Evolutionary conservation across 2,888 invertebrate genomes (phyloP), one percentile per base, ranked within the genome.

Genomic region (Vandiemenella viatica): DNA sequence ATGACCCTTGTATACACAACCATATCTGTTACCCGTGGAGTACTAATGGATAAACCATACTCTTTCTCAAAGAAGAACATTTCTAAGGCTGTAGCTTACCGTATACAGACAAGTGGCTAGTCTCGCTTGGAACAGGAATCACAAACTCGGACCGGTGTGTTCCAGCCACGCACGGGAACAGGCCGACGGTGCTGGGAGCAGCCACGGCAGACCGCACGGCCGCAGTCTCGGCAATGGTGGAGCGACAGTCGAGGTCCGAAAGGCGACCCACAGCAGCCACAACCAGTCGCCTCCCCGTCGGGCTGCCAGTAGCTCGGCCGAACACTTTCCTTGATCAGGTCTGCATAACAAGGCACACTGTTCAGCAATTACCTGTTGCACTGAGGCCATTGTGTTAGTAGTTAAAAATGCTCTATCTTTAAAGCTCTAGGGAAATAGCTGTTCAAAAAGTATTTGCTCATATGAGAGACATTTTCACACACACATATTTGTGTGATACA

Each of bases 291-390:
- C 58, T 83, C 77, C 5, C 71, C 71, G 63, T 88, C 87, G 1
- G 86, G 83, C 23, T 79, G 75, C 88, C 88, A 88, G 63, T 88
- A 88, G 0, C 75, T 66, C 1, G 87, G 87, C 37, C 85, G 69
- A 5, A 79, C 83, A 4, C 79, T 73, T 55, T 83, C 83, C 63
- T 85, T 86, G 43, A 88, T 78, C 42, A 80, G 64, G 45, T 71
- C 77, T 76, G 52, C 5, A 59, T 58, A 37, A 37, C 48, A 49
- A 43, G 45, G 26, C 15, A 45, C n/a, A n/a, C n/a, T 22, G 19
- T 13, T 16, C 2, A 22, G n/a, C 16, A 5, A 26, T 13, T 3
- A n/a, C n/a, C n/a, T n/a, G n/a, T n/a, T n/a, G n/a, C n/a, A n/a
- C n/a, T n/a, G n/a, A n/a, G n/a, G n/a, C n/a, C n/a, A n/a, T n/a